phyloP scores from a whole-genome alignment of 1,140 invertebrate species.

The Temnothorax nylanderi region DNA sequence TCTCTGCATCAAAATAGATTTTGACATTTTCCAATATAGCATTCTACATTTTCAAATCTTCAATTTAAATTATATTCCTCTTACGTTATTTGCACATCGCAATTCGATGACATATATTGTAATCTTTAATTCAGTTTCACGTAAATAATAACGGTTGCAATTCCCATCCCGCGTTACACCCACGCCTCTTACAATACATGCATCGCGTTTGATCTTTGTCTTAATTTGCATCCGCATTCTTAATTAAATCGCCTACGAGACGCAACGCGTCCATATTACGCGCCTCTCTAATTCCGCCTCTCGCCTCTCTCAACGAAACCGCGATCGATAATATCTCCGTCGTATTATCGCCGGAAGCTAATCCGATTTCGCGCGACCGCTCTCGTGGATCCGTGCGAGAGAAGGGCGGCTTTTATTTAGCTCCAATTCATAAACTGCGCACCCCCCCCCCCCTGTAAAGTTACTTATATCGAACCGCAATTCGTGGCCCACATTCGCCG shows the following conservation, averaged over 20 bases:
- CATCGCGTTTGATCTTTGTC: background rate
- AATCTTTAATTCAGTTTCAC: background rate
- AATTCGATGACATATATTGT: background rate
- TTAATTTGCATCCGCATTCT: conserved; percentile 15
- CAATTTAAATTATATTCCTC: background rate
- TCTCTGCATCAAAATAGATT: too few relatives aligned
- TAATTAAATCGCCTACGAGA: conserved; percentile 20
- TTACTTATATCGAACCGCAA: conserved; percentile 46
- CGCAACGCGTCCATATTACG: background rate
- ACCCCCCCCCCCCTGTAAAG: conserved; percentile 9
- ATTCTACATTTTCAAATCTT: background rate
- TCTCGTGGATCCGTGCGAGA: background rate
- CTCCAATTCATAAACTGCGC: conserved; percentile 37
- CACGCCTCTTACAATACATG: background rate
- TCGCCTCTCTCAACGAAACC: conserved; percentile 31
- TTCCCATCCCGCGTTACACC: too few relatives aligned
- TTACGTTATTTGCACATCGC: background rate
- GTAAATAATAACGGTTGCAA: background rate
- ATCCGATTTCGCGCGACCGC: conserved; percentile 28
- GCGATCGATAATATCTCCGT: conserved; percentile 21
- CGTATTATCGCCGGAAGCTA: background rate
- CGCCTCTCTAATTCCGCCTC: conserved; percentile 3
- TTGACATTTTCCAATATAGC: too few relatives aligned
- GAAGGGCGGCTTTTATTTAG: conserved; percentile 27
- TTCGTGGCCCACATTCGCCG: conserved; percentile 42